Percentiles rank a stretch among this genome's conserved stretches.
Evolutionary conservation across 1,140 invertebrate species (phyloP).

Genomic region (Magallana ariakensis): DNA sequence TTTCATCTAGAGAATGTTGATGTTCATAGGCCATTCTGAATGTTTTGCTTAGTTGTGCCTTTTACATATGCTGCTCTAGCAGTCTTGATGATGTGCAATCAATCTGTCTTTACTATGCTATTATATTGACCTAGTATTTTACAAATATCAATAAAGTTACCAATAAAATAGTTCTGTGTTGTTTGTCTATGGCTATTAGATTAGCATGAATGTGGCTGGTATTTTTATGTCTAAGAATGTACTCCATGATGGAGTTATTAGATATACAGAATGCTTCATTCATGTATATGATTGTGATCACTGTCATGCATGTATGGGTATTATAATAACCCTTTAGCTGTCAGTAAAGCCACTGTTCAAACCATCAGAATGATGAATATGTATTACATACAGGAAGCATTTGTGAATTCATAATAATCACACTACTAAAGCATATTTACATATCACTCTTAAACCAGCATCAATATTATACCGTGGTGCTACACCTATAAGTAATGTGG

Average conservation of each 20-base stretch:
- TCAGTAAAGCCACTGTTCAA: too few relatives aligned
- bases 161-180: slow-evolving; percentile 7
- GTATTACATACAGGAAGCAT: too few relatives aligned
- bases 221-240: not conserved
- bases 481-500: too few relatives aligned
- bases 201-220: not conserved
- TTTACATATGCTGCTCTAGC: not conserved
- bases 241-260: not conserved
- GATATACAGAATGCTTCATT: not conserved
- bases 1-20: slow-evolving; percentile 7
- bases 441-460: too few relatives aligned
- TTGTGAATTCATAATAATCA: too few relatives aligned
- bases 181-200: slow-evolving; percentile 17
- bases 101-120: not conserved
- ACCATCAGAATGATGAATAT: too few relatives aligned
- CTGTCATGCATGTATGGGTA: not conserved
- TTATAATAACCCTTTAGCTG: too few relatives aligned
- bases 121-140: not conserved
- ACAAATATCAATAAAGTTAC: not conserved
- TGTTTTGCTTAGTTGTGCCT: not conserved
- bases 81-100: not conserved
- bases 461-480: too few relatives aligned
- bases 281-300: not conserved
- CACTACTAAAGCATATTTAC: too few relatives aligned
- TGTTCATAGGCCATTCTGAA: not conserved